phyloP scores from a whole-genome alignment of 2,113 vertebrate species.

The Hemichromis elongatus region DNA sequence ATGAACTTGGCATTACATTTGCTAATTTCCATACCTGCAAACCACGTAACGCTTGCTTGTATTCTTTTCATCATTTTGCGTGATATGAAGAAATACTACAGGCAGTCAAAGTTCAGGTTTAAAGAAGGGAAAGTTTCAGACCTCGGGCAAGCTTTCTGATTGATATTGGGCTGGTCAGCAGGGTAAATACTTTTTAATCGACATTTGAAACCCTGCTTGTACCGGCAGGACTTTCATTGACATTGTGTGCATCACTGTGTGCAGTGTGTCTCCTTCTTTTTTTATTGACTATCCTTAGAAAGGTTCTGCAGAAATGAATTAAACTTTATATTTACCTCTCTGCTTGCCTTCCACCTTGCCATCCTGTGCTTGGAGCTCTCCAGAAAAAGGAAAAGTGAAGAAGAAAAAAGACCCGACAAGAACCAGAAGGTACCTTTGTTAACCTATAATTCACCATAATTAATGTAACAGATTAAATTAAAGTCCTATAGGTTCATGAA shows the following conservation, averaged over 20 bases:
- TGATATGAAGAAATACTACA: neutral
- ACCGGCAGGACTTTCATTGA: neutral
- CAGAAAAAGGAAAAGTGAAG: neutral
- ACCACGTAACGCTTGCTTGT: neutral
- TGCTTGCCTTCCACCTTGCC: neutral
- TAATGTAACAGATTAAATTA: slow-evolving; percentile 26
- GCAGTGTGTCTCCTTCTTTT: neutral
- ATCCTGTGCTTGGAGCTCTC: neutral
- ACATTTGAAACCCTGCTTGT: neutral
- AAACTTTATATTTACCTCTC: neutral
- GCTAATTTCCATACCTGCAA: neutral
- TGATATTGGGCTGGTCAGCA: neutral
- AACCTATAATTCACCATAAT: slow-evolving; percentile 12
- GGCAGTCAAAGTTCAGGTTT: neutral
- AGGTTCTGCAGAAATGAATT: neutral
- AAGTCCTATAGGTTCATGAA: slow-evolving; percentile 20
- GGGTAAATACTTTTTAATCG: neutral
- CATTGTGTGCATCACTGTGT: neutral
- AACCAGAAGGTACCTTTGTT: neutral
- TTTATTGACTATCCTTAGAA: neutral
- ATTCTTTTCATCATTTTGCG: neutral
- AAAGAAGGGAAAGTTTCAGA: neutral
- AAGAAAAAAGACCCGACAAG: neutral
- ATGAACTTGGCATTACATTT: neutral
- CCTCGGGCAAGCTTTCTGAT: neutral